Base-by-base conservation (phyloP, 2,113 vertebrate species). In the Micronycteris hirsuta region DNA sequence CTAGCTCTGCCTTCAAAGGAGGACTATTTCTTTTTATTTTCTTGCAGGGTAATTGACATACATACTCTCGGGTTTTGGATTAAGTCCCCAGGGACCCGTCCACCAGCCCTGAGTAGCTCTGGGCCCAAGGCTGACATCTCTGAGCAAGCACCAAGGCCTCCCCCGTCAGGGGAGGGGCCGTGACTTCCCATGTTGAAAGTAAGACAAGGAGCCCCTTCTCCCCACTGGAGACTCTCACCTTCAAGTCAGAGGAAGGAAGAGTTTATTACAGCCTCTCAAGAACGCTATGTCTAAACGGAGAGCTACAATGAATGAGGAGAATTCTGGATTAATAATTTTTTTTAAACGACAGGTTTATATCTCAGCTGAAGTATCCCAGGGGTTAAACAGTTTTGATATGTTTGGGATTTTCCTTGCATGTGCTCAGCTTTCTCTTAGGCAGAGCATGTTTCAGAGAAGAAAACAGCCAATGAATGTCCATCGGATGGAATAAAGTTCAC, bases 141-240 rank as follows among this genome's bases (percentile, higher is more conserved):
- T 5, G 45, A 15, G 77, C 65, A 74, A 74, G 20, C 0, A 3
- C 49, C 58, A 15, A 0, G 1, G 28, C n/a, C n/a, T 58, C 54
- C 13, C 33, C 41, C 7, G 22, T 52, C 20, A 17, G 52, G 45
- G 36, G 11, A 31, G 47, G 16, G 9, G n/a, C 24, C 4, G 1
- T 0, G 2, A 28, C 33, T 52, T 84, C 43, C 33, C 3, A 5
- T 16, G 4, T 13, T 17, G 6, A 16, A 41, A 45, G 22, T 19
- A 22, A 63, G n/a, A 31, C 10, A 33, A 58, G 47, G 77, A 52
- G 54, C 24, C 67, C 49, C 61, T 65, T 78, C 22, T 33, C 31
- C 28, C 36, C 76, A 52, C 0, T 41, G 63, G 70, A 80, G 67
- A 91, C 19, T n/a, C 33, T 49, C 68, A 52, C 49, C 38, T 73